Base-by-base conservation (phyloP, 1,140 invertebrate species). In the Latrodectus geometricus region DNA sequence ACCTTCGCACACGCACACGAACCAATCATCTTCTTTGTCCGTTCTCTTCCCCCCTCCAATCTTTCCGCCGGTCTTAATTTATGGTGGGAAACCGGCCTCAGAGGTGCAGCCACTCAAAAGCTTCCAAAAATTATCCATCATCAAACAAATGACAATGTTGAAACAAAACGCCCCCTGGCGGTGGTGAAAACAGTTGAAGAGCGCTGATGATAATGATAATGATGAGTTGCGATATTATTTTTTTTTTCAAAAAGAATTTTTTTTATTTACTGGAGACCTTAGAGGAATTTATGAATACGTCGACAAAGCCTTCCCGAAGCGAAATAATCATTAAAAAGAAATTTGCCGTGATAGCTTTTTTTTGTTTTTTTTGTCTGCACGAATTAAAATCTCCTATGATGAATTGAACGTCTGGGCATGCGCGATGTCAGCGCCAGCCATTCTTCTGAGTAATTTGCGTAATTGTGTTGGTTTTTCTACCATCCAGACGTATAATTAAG, bases 61-160 rank as follows among this genome's bases (percentile, higher is more conserved):
- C 17, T 61, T 61, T 61, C 54, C 54, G 54, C 54, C 17, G 11
- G 54, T 61, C 73, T 75, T 86, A 86, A 86, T 86, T 77, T 86
- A 86, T 86, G 61, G 66, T 66, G n/a, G 56, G 50, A 75, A 83
- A 61, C 9, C 20, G 79, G 35, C 68, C 50, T 17, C 12, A 15
- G 50, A 11, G 68, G n/a, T 15, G 65, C 68, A 17, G 20, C 23
- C 23, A 56, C 54, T 17, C 76, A 48, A 8, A 17, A 76, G 61
- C 70, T 50, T 69, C 54, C 54, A 15, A 54, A 84, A 84, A 84
- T 84, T 84, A 84, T 86, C 83, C 75, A 86, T 86, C 83, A 86
- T 78, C 20, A 61, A 35, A 78, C 83, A 86, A 86, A 86, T 86
- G 83, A 86, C 83, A 86, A 52, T 77, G 83, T 86, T 86, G 83